Percentiles rank a stretch among this genome's conserved stretches.
These are phyloP conservation scores for Corvus hawaiiensis DNA, from an alignment of 2,113 vertebrate species.

Conservation along the genomic window DNA sequence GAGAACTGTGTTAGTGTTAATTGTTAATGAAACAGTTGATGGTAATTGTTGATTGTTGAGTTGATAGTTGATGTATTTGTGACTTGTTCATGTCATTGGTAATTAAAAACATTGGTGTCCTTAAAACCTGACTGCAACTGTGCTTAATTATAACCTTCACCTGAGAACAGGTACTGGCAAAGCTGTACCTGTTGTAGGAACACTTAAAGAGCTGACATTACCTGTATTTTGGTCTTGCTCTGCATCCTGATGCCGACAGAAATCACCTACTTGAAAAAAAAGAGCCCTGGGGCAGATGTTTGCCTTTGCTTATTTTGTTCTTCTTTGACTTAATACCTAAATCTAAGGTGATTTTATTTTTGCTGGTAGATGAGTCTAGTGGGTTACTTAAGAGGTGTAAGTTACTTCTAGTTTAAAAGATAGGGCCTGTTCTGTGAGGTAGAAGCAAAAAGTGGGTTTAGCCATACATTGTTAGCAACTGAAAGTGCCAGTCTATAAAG, in stretches of 20 bases:
- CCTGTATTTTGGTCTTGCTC: not conserved
- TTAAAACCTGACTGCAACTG: not conserved
- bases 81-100: not conserved
- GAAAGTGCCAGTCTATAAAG: not conserved
- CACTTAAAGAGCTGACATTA: not conserved
- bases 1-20: not conserved
- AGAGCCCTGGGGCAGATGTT: not conserved
- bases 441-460: not conserved
- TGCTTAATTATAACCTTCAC: not conserved
- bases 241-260: not conserved
- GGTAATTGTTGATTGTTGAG: not conserved
- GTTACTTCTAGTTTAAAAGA: not conserved
- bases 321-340: not conserved
- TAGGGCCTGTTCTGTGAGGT: not conserved
- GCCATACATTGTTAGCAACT: not conserved
- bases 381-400: not conserved
- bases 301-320: accelerated
- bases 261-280: not conserved
- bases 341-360: not conserved
- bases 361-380: not conserved
- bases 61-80: not conserved
- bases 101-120: not conserved
- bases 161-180: not conserved
- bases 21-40: not conserved
- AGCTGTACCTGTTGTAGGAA: not conserved